Base-by-base conservation (phyloP, 2,113 vertebrate species). In the Arenaria interpres region DNA sequence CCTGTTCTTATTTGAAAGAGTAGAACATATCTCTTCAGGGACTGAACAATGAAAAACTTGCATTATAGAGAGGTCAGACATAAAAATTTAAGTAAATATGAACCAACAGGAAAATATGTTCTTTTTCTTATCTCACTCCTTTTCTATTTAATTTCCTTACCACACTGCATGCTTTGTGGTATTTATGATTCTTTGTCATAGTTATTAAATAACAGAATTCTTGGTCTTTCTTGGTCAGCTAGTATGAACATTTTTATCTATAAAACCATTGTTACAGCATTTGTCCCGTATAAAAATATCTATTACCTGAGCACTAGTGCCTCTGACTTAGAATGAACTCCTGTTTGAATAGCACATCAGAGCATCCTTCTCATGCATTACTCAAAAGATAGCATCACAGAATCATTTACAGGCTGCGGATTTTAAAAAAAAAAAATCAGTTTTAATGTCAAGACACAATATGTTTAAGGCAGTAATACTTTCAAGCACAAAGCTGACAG, bases 121-220 rank as follows among this genome's bases (percentile, higher is more conserved):
- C 54, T 93, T 95, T 90, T 89, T 92, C 92, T 97, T 95, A 97
- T 95, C 94, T 95, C 66, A 45, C 71, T 94, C 62, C 23, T 93
- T 85, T 93, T 90, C 90, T 60, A 79, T 95, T 96, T 97, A 94
- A 97, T 96, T 96, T 96, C 95, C 93, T 97, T 81, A 73, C 60
- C 45, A 82, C 1, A 2, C 30, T 66, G 32, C 53, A 78, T 81
- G 57, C 60, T 96, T 89, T 91, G 84, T 82, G 50, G 53, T 83
- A 89, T 93, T 96, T 95, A 84, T 66, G 67, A 64, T 76, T 59
- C 89, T 92, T 95, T 96, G 80, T 82, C 53, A 78, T 27, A 79
- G 83, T 93, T 95, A 92, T 82, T 94, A 87, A 92, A 92, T 72
- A 81, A 66, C 45, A 91, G 62, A 83, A 90, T 59, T 35, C 90